Conservation (phyloP, 1,140 invertebrate genomes). For the Drosophila repleta region DNA sequence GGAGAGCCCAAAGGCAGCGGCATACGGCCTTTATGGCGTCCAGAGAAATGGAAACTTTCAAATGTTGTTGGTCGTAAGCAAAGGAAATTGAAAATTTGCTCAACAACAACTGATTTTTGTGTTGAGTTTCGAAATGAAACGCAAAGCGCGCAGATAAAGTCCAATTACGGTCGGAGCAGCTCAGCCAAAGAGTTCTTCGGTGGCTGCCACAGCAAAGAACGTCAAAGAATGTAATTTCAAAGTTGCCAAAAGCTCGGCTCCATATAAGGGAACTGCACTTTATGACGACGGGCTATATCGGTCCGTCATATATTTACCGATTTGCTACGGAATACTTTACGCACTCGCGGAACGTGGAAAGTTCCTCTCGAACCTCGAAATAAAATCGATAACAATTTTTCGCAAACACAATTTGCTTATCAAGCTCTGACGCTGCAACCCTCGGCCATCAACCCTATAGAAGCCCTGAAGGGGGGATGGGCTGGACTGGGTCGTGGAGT, state of each 20-base stretch:
- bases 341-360: conserved; percentile 8
- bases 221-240: not conserved
- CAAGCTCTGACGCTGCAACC: conserved; percentile 45
- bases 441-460: conserved; percentile 58
- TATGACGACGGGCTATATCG: no score
- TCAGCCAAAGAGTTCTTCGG: not conserved
- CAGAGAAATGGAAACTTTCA: conserved; percentile 27
- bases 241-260: not conserved
- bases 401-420: conserved; percentile 57
- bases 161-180: conserved; percentile 7
- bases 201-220: no score
- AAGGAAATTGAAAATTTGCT: conserved; percentile 68
- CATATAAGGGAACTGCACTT: not conserved
- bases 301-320: no score
- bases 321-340: no score
- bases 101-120: conserved; percentile 26
- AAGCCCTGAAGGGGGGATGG: conserved; percentile 1
- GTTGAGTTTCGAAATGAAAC: conserved; percentile 28
- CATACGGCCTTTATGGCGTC: conserved; percentile 27
- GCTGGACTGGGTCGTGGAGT: not conserved
- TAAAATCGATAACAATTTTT: conserved; percentile 52
- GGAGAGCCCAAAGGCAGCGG: conserved; percentile 9
- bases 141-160: conserved; percentile 24
- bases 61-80: conserved; percentile 13
- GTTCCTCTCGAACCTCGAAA: conserved; percentile 13